These are phyloP conservation scores for Colaptes auratus DNA, from an alignment of 2,113 vertebrate genomes.

Conservation along the genomic window DNA sequence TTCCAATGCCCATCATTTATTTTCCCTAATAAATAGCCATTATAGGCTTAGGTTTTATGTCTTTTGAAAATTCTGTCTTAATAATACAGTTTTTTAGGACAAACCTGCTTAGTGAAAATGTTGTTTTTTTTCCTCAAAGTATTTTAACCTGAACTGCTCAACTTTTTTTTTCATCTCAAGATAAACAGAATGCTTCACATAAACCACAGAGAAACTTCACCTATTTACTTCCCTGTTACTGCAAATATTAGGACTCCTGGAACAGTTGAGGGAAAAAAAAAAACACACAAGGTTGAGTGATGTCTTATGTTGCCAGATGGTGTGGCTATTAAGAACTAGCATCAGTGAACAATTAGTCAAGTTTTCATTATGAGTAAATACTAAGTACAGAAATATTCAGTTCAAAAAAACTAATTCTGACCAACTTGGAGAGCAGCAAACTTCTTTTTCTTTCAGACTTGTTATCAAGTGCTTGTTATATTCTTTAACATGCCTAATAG, in stretches of 20 bases:
- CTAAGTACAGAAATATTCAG: background rate
- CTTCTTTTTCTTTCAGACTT: background rate
- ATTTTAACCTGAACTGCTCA: background rate
- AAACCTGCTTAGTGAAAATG: background rate
- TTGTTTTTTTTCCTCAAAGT: background rate
- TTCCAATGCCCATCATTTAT: background rate
- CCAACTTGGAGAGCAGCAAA: background rate
- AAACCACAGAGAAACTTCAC: background rate
- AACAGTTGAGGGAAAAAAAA: background rate
- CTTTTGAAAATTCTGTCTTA: background rate
- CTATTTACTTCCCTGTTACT: background rate
- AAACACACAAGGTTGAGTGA: background rate
- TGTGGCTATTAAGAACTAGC: background rate
- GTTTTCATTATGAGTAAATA: background rate
- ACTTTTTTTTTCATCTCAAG: background rate
- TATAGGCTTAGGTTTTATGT: background rate
- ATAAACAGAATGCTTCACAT: background rate
- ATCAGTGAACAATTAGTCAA: background rate
- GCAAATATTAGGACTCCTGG: background rate
- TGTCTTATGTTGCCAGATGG: background rate
- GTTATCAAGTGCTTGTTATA: slow-evolving; percentile 28
- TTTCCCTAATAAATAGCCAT: background rate
- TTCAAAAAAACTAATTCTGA: background rate
- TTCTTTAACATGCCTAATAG: slow-evolving; percentile 32
- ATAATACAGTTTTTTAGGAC: background rate